A percentile compares a stretch with the other conserved stretches of the same genome.
Conservation (phyloP, 2,113 vertebrate species). For the Macheiramphus alcinus region DNA sequence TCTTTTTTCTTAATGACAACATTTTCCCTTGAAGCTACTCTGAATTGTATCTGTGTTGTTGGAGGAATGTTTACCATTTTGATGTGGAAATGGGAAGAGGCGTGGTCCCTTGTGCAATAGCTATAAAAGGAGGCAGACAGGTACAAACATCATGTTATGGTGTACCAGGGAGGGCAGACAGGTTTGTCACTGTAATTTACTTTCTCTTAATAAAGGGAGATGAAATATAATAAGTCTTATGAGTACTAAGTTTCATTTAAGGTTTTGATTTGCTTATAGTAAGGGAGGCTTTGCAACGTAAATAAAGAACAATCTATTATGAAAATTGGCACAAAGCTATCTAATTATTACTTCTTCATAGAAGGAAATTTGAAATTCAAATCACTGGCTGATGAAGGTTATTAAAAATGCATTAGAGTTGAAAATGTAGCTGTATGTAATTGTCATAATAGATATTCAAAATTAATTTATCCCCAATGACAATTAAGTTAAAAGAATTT, state of each 20-base stretch:
- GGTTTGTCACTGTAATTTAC: not conserved
- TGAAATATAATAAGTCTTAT: not conserved
- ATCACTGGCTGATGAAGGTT: slow-evolving; percentile 67
- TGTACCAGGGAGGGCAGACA: not conserved
- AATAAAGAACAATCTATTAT: slow-evolving; percentile 62
- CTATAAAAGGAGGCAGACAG: not conserved
- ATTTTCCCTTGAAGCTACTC: not conserved
- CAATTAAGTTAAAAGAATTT: slow-evolving; percentile 68
- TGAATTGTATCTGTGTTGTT: not conserved
- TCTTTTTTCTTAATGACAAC: not conserved
- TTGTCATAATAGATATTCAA: slow-evolving; percentile 70
- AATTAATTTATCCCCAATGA: slow-evolving; percentile 71
- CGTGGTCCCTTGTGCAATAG: fast-evolving
- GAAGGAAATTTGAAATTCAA: slow-evolving; percentile 76
- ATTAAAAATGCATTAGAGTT: slow-evolving; percentile 78
- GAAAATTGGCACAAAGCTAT: slow-evolving; percentile 48
- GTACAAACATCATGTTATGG: not conserved
- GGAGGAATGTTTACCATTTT: not conserved
- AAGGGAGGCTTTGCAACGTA: slow-evolving; percentile 30
- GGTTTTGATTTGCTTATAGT: slow-evolving; percentile 54
- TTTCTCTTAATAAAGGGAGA: not conserved
- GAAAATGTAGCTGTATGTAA: slow-evolving; percentile 68
- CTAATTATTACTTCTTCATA: slow-evolving; percentile 56
- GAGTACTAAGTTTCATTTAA: slow-evolving; percentile 40
- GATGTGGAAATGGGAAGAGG: not conserved